Base-by-base conservation (phyloP, 2,797 vertebrate genomes). In the Poecilia velifera region DNA sequence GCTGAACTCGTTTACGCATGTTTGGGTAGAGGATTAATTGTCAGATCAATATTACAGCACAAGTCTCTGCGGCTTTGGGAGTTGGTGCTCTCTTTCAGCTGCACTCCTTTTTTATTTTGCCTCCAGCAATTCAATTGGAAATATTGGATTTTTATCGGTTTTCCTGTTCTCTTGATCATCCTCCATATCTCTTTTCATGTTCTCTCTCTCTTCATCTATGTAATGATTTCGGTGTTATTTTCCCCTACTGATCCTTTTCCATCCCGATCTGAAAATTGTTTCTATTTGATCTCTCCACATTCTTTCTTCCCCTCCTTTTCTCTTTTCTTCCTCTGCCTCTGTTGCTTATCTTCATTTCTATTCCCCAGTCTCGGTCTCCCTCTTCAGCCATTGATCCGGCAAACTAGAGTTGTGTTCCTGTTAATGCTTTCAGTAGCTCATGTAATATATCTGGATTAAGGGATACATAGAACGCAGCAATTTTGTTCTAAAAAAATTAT, bases 241-340 rank as follows among this genome's bases (percentile, higher is more conserved):
- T 83, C 86, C 85, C 84, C 73, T 70, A 86, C 87, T 86, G 86
- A 82, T 78, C 39, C 72, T 80, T 82, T 77, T 72, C 64, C 82
- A 59, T 88, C 74, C 81, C 83, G 71, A 45, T 84, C 70, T 92
- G 91, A 90, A 88, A 83, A 89, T 89, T 76, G 78, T 75, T 90
- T 72, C 82, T 72, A 64, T 90, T 91, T 93, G 82, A 93, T 91
- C 87, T 84, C 28, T 4, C 59, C 45, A 66, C 72, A 81, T 78
- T 81, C 43, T 57, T 46, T 70, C 77, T 73, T 57, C 66, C 78
- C 51, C 78, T 86, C 82, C 71, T 76, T 76, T 45, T 79, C 71
- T 75, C 66, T 70, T 39, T 78, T 85, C 82, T 83, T 59, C 70
- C 51, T 77, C 70, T 3, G 1, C 62, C 68, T 84, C 53, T 4